Percentiles rank a stretch among this genome's conserved stretches.
Evolutionary conservation across 2,113 vertebrate species (phyloP).

Genomic region (Cranoglanis bouderius): DNA sequence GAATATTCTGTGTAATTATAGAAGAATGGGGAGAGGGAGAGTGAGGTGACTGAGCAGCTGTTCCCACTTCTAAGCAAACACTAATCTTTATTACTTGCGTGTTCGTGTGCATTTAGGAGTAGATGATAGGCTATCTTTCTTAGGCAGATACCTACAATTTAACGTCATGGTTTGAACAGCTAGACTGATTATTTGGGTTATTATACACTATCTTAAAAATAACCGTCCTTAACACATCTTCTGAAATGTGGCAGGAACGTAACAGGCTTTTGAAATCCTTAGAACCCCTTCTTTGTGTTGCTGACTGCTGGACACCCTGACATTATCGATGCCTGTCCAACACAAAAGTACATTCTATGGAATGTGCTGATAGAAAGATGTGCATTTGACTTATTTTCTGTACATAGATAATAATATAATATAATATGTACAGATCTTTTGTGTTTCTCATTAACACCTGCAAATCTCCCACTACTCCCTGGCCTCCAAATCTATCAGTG

Average conservation of each 20-base stretch:
- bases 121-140: neutral
- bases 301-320: neutral
- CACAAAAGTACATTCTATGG: neutral
- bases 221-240: too few relatives aligned
- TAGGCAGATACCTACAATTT: neutral
- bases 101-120: neutral
- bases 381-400: neutral
- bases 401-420: too few relatives aligned
- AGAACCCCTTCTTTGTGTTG: neutral
- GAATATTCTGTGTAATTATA: neutral
- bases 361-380: neutral
- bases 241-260: neutral
- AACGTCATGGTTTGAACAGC: neutral
- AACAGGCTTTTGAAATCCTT: neutral
- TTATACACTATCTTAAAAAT: constrained; percentile 1
- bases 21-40: neutral
- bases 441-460: neutral
- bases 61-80: constrained; percentile 16
- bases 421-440: neutral
- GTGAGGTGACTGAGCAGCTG: constrained; percentile 39
- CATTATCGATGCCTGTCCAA: neutral
- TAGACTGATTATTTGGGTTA: neutral
- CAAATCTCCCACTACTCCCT: neutral
- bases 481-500: neutral
- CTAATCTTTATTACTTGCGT: constrained; percentile 16